Conservation (phyloP, 2,113 vertebrate genomes). For the Cervus canadensis region DNA sequence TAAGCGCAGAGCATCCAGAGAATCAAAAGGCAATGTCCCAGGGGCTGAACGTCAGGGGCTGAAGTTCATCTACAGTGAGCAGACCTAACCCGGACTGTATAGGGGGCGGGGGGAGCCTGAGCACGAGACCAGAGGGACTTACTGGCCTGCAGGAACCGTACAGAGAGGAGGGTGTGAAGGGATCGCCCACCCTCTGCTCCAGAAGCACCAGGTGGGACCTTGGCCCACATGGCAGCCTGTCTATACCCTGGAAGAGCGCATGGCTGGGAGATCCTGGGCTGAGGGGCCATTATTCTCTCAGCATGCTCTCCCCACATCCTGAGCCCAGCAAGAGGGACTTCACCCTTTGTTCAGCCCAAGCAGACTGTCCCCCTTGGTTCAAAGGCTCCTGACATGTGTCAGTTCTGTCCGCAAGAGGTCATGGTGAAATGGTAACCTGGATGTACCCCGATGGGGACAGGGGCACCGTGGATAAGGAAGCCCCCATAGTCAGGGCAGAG, state of each 20-base stretch:
- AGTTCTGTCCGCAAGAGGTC: neutral
- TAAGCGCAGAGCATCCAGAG: neutral
- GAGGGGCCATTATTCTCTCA: neutral
- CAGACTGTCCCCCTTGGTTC: neutral
- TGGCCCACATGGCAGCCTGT: neutral
- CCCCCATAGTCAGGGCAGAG: too few relatives aligned
- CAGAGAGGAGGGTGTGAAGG: neutral
- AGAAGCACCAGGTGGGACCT: neutral
- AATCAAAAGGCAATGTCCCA: neutral
- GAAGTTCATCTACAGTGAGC: neutral
- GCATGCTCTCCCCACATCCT: neutral
- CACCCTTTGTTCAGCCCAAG: neutral
- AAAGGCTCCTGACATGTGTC: neutral
- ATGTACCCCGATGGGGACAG: neutral
- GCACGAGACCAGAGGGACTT: neutral
- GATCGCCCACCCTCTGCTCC: accelerated
- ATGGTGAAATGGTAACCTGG: neutral
- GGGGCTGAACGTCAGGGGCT: neutral
- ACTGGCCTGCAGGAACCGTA: neutral
- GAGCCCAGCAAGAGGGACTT: neutral
- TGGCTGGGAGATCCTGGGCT: neutral
- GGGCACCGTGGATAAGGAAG: neutral
- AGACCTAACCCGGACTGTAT: neutral
- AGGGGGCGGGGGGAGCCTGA: neutral
- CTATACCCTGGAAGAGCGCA: accelerated